phyloP scores from a whole-genome alignment of 2,113 vertebrate species.

The Limanda limanda region DNA sequence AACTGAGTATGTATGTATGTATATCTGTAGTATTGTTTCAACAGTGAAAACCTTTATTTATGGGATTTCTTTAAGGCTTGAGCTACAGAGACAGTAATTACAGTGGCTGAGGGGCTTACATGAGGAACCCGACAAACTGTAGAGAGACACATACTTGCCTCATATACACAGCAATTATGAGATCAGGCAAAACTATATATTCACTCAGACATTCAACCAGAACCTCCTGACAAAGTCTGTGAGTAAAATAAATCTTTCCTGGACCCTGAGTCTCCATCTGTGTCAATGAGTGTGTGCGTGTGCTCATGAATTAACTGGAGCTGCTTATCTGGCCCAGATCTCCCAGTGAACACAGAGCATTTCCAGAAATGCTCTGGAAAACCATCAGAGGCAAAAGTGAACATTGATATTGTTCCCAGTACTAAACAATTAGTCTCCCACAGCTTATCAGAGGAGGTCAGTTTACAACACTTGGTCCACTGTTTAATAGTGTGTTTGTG shows the following conservation, averaged over 20 bases:
- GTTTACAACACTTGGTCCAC: conserved; percentile 44
- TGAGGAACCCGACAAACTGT: conserved; percentile 24
- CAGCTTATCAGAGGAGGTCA: conserved; percentile 29
- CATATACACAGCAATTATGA: conserved; percentile 65
- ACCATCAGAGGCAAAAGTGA: conserved; percentile 41
- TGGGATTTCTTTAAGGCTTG: conserved; percentile 18
- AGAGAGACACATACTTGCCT: conserved; percentile 42
- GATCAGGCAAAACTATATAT: conserved; percentile 54
- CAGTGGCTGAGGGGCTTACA: conserved; percentile 35
- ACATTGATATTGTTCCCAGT: conserved; percentile 15
- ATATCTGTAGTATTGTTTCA: conserved; percentile 1
- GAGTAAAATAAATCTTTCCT: conserved; percentile 25
- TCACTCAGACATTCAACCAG: conserved; percentile 44
- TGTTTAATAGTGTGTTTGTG: neutral
- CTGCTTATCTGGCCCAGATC: conserved; percentile 18
- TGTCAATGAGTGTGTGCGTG: conserved; percentile 7
- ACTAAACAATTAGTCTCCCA: conserved; percentile 23
- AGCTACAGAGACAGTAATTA: conserved; percentile 53
- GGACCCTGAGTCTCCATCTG: conserved; percentile 3
- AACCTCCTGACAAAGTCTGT: conserved; percentile 30
- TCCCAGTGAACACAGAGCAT: conserved; percentile 23
- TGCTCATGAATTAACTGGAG: conserved; percentile 43
- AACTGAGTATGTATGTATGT: neutral
- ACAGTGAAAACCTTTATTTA: conserved; percentile 8
- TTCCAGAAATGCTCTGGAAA: conserved; percentile 34